phyloP scores from a whole-genome alignment of 2,888 invertebrate genomes.

The Nomada fabriciana region DNA sequence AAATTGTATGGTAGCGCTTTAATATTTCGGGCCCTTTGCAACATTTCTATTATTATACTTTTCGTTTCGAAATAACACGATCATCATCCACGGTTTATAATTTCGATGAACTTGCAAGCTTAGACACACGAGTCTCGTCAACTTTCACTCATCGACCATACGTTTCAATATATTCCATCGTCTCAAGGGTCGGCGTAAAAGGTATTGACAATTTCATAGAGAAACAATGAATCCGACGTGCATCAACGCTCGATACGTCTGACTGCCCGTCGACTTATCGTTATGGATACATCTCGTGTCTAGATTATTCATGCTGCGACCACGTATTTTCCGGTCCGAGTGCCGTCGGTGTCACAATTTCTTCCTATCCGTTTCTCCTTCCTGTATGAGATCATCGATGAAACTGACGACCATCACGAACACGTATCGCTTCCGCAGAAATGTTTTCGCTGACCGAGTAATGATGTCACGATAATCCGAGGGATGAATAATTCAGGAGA shows the following conservation, averaged over 20 bases:
- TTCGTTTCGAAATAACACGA: background rate
- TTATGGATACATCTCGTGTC: background rate
- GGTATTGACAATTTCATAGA: constrained; percentile 32
- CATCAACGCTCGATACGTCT: constrained; percentile 1
- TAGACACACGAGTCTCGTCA: background rate
- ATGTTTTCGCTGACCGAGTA: constrained; percentile 26
- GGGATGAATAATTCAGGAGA: constrained; percentile 53
- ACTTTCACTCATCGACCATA: background rate
- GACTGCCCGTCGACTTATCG: background rate
- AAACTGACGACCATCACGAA: background rate
- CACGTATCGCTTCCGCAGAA: background rate
- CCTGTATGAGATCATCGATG: background rate
- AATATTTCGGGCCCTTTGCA: background rate
- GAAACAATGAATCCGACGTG: constrained; percentile 23
- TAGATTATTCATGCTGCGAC: background rate
- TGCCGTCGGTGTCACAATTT: constrained; percentile 4
- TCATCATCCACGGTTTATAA: background rate
- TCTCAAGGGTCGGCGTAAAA: background rate
- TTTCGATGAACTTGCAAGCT: background rate
- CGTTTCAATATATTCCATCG: background rate
- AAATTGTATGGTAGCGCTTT: background rate
- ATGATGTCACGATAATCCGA: constrained; percentile 30
- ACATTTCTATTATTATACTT: background rate
- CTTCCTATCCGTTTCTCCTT: too few relatives aligned
- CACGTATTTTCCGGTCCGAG: background rate